Evolutionary conservation across 2,113 vertebrate genomes (phyloP).

Genomic region (Camelus dromedarius): DNA sequence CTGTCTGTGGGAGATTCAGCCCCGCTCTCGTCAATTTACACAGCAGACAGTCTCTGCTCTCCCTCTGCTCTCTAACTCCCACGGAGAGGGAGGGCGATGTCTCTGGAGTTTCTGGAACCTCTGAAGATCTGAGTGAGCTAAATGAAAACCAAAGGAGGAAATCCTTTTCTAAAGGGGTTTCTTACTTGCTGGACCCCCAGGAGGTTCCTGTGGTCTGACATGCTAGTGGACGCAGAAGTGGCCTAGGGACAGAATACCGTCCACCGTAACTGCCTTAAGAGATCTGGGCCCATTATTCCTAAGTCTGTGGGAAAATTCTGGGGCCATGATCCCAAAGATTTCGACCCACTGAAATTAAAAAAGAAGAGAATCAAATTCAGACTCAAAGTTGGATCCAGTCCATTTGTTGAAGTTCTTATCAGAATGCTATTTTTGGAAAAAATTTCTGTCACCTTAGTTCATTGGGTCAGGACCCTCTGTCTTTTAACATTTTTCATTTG

Average conservation of each 20-base stretch:
- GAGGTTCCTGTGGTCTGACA: not conserved
- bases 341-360: not conserved
- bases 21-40: conserved; percentile 53
- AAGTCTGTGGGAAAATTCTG: not conserved
- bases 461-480: not conserved
- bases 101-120: not conserved
- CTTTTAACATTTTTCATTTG: not conserved
- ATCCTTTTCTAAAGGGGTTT: not conserved
- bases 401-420: not conserved
- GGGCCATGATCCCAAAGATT: not conserved
- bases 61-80: not conserved
- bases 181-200: not conserved
- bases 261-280: not conserved
- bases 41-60: conserved; percentile 34
- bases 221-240: not conserved
- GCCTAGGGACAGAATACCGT: not conserved
- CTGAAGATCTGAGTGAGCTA: not conserved
- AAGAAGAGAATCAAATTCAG: not conserved
- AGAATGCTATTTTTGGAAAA: not conserved
- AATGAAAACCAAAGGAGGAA: conserved; percentile 30
- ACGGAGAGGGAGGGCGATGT: not conserved
- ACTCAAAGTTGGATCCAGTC: not conserved
- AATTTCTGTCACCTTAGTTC: not conserved
- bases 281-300: not conserved
- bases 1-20: conserved; percentile 64